Conservation (phyloP, 2,888 invertebrate genomes). For the Lapara coniferarum region DNA sequence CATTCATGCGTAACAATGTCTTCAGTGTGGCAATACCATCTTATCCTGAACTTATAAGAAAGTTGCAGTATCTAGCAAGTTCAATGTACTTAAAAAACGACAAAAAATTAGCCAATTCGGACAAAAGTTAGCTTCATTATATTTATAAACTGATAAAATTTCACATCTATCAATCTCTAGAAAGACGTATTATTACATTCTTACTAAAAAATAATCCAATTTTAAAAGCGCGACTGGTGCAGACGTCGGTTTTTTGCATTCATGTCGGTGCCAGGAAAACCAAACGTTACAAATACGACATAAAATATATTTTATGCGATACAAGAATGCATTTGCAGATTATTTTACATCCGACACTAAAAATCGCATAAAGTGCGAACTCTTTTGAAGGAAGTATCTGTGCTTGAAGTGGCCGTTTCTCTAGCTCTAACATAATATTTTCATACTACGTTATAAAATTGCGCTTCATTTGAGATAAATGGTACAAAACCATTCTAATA, state of each 20-base stretch:
- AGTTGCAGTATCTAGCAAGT: too few species aligned
- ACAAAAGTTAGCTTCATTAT: not conserved
- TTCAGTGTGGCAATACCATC: too few species aligned
- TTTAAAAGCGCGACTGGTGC: conserved; percentile 5
- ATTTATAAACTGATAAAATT: not conserved
- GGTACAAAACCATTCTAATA: too few species aligned
- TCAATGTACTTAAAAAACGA: too few species aligned
- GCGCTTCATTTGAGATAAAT: too few species aligned
- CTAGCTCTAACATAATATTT: too few species aligned
- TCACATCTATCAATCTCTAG: not conserved
- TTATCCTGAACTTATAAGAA: too few species aligned
- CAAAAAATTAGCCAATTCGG: too few species aligned
- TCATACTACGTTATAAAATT: too few species aligned
- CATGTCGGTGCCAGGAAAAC: conserved; percentile 14
- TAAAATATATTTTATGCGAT: not conserved
- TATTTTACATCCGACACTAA: not conserved
- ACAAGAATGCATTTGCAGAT: not conserved
- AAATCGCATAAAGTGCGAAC: not conserved
- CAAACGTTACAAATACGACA: not conserved
- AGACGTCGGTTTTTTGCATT: conserved; percentile 10
- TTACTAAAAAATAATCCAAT: conserved; percentile 4
- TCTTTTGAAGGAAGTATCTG: too few species aligned
- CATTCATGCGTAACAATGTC: too few species aligned
- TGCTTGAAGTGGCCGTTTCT: too few species aligned
- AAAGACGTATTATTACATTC: not conserved